Base-by-base conservation (phyloP, 2,888 invertebrate species). In the Opisthograptis luteolata region DNA sequence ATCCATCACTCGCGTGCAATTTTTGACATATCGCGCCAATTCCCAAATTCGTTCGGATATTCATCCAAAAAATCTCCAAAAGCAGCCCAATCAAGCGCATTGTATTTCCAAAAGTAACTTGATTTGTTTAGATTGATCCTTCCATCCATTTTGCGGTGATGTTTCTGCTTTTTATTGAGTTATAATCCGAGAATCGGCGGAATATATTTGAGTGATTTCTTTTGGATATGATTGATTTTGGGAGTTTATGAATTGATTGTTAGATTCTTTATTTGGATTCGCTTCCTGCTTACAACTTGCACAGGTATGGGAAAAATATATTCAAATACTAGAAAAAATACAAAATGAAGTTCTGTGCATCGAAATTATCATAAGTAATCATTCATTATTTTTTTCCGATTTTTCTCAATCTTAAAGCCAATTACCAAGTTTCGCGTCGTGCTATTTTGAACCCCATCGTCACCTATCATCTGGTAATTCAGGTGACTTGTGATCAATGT, bases 111-210 rank as follows among this genome's bases (percentile, higher is more conserved):
- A 62, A 67, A 61, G 60, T 73, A 65, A 73, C 64, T 74, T 64
- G 73, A 79, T 80, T 78, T 81, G 81, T 82, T 84, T 84, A 79
- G 84, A 83, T 84, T 75, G 81, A 83, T 84, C 58, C 58, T 50
- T 64, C 72, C 71, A 86, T 85, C 81, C 75, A 83, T 87, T 81
- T 78, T 75, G 71, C 67, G 68, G 64, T 53, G 44, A 59, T 51
- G 68, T 65, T 53, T 41, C 19, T 32, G 35, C 46, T 55, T 62
- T 61, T 61, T 61, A 56, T 40, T 69, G 69, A 68, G 71, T 71
- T 63, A 59, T 66, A 67, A 76, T 68, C 70, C 76, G 70, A 76
- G 72, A 80, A 80, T 70, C 57, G 44, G 60, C 58, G 41, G 54
- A 55, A 35, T 47, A 43, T 42, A 53, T 61, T 60, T 48, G 52